Conservation (phyloP, 2,888 invertebrate species). For the Pheosia tremula region DNA sequence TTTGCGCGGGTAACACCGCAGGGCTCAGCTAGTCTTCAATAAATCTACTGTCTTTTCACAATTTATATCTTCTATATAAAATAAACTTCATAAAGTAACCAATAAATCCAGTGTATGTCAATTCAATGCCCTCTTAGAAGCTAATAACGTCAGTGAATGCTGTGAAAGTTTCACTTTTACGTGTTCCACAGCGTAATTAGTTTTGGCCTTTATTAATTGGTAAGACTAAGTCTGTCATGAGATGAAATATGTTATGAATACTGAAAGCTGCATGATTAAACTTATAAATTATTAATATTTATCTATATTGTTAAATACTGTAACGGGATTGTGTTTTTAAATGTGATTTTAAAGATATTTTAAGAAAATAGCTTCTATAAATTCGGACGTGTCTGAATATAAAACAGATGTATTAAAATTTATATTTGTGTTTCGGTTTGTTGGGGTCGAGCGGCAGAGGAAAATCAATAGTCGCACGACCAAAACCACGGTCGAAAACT, state of each 20-base stretch:
- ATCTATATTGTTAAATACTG: too few species aligned
- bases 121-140: slow-evolving; percentile 11
- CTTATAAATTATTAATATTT: background rate
- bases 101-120: slow-evolving; percentile 18
- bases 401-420: too few species aligned
- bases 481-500: too few species aligned
- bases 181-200: slow-evolving; percentile 32
- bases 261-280: background rate
- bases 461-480: too few species aligned
- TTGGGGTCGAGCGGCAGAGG: too few species aligned
- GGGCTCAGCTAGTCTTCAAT: background rate
- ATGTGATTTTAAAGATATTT: too few species aligned
- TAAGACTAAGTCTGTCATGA: background rate
- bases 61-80: background rate
- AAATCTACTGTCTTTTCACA: background rate
- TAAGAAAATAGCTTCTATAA: too few species aligned
- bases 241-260: background rate
- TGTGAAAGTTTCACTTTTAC: slow-evolving; percentile 32
- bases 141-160: slow-evolving; percentile 25
- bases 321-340: too few species aligned
- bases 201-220: slow-evolving; percentile 20
- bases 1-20: too few species aligned
- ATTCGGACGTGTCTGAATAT: too few species aligned
- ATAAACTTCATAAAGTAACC: slow-evolving; percentile 18
- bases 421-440: too few species aligned